Base-by-base conservation (phyloP, 2,113 vertebrate genomes). In the Lipotes vexillifer region DNA sequence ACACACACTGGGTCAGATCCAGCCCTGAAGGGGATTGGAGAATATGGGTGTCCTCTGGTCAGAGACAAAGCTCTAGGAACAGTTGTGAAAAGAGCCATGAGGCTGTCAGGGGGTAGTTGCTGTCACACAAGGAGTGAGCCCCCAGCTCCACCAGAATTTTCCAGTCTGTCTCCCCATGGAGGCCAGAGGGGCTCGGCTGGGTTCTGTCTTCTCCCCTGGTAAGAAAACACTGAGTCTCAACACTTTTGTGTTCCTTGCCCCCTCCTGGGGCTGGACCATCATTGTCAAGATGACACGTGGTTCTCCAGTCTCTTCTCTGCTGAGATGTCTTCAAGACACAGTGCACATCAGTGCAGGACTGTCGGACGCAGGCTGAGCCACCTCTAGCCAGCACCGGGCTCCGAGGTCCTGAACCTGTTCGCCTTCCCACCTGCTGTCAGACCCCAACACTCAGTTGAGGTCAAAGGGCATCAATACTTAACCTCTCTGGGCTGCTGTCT, bases 301-400 rank as follows among this genome's bases (percentile, higher is more conserved):
- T 13, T 69, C 75, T 69, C 63, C 27, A 8, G 18, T 69, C 63
- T 68, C 29, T 57, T 44, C 36, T 44, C 20, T 33, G 46, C 63
- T 52, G n/a, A 65, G 44, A 38, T 20, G 63, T 18, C 75, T 41
- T 57, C 36, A 11, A 33, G 49, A 68, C 20, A 41, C 20, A 18
- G 6, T 2, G 36, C 14, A 25, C 29, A 12, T 25, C 21, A 25
- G 49, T 36, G 49, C 7, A 1, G 46, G 49, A 44, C 27, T 1
- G 0, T 21, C 5, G 4, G 46, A 11, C 6, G 25, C 8, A 9
- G 18, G 27, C 44, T 38, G 61, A 55, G 33, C 27, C 12, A 5
- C 74, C 27, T 36, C 46, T 10, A 44, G 46, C 7, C 49, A n/a
- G 46, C 63, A 33, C 20, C 1, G 8, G 61, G 61, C 49, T 29